Percentiles rank a stretch among this genome's conserved stretches.
Conservation (phyloP, 2,113 vertebrate genomes). For the Gallinago undulata region DNA sequence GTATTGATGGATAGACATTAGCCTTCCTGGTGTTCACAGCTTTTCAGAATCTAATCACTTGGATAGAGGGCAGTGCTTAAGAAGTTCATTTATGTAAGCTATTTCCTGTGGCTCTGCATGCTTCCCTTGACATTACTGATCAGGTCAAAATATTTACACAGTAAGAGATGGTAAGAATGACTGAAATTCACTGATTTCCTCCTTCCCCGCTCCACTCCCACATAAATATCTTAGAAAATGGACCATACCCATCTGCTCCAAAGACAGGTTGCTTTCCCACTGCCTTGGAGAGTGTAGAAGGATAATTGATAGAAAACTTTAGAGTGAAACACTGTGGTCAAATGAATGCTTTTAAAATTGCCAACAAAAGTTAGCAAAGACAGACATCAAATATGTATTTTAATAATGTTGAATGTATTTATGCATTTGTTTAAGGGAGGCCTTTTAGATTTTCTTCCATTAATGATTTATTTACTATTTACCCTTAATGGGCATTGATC, state of each 20-base stretch:
- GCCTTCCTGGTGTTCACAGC: not conserved
- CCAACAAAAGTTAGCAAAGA: not conserved
- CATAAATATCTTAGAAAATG: not conserved
- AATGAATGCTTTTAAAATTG: not conserved
- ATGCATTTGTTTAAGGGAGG: not conserved
- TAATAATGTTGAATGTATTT: not conserved
- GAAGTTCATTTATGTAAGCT: slow-evolving; percentile 37
- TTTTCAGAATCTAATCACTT: not conserved
- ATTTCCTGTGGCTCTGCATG: slow-evolving; percentile 45
- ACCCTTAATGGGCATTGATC: not conserved
- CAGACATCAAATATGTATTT: not conserved
- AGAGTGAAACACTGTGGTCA: not conserved
- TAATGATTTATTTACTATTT: not conserved
- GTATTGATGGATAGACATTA: not conserved
- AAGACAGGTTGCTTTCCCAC: not conserved
- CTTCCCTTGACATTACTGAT: slow-evolving; percentile 33
- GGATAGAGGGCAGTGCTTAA: not conserved
- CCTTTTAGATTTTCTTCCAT: not conserved
- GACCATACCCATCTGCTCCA: not conserved
- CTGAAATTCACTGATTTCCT: slow-evolving; percentile 6
- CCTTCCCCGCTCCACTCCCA: slow-evolving; percentile 2
- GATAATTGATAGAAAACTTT: not conserved
- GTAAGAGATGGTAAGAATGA: slow-evolving; percentile 38
- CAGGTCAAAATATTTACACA: slow-evolving; percentile 33
- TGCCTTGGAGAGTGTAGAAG: not conserved